phyloP scores from a whole-genome alignment of 2,113 vertebrate genomes.

The Sylvietta virens region DNA sequence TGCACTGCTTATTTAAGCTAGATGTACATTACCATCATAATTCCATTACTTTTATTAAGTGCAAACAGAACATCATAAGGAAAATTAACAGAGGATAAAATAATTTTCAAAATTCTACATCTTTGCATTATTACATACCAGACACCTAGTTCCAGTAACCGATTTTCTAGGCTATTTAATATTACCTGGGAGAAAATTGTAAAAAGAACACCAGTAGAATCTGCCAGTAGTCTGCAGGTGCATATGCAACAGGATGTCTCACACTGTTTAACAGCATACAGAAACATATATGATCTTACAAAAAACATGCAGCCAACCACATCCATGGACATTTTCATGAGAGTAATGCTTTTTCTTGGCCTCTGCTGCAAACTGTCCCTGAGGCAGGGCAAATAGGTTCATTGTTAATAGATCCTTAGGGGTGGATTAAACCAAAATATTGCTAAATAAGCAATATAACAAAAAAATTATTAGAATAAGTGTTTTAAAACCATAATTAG shows the following conservation, averaged over 20 bases:
- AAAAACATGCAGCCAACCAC: background rate
- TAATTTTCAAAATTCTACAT: background rate
- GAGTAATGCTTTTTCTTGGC: background rate
- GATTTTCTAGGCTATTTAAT: background rate
- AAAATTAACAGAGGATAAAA: background rate
- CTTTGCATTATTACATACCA: background rate
- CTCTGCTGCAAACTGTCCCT: background rate
- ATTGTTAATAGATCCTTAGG: background rate
- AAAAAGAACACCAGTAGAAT: background rate
- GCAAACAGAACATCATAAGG: background rate
- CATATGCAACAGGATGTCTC: background rate
- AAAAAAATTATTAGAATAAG: no score
- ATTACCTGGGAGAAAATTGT: background rate
- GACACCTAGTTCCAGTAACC: background rate
- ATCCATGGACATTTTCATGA: background rate
- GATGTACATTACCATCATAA: background rate
- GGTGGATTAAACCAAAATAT: background rate
- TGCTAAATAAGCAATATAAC: background rate
- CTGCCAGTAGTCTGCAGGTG: background rate
- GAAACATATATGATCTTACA: rapidly evolving
- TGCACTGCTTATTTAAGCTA: background rate
- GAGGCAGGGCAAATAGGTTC: background rate
- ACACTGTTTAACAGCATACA: background rate
- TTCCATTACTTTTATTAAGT: background rate
- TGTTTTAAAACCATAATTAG: background rate